These are phyloP conservation scores for Folsomia candida DNA, from an alignment of 2,888 invertebrate species.

Conservation along the genomic window DNA sequence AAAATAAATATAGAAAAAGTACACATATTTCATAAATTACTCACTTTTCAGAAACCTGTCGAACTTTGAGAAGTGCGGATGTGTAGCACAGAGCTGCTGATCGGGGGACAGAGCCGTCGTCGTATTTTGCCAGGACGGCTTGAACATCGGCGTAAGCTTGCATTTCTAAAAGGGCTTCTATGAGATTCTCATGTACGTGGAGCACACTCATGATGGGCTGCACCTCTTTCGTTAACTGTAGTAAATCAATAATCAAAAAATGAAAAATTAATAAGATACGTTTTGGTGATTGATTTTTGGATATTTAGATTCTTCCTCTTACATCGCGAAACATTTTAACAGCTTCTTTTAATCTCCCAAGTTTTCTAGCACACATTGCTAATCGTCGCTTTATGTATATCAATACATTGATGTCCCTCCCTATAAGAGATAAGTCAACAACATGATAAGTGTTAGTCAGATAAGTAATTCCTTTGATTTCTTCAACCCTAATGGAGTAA, in stretches of 20 bases:
- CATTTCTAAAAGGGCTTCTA: conserved; percentile 91
- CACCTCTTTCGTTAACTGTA: conserved; percentile 84
- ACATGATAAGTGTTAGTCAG: not conserved
- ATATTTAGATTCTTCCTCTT: conserved; percentile 48
- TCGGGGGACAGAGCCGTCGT: conserved; percentile 89
- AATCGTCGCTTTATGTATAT: conserved; percentile 90
- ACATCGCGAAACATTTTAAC: conserved; percentile 93
- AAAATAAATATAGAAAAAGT: not conserved
- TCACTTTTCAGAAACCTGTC: conserved; percentile 81
- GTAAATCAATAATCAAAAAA: conserved; percentile 38
- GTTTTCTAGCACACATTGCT: conserved; percentile 95
- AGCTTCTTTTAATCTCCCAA: conserved; percentile 90
- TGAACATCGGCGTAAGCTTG: conserved; percentile 96
- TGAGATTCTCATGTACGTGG: conserved; percentile 92
- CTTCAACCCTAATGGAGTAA: not conserved
- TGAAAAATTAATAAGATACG: not conserved
- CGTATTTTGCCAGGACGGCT: conserved; percentile 85
- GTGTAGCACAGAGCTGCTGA: conserved; percentile 94
- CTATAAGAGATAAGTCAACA: no score
- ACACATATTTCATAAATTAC: conserved; percentile 40
- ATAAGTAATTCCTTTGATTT: conserved; percentile 16
- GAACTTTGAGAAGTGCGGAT: conserved; percentile 86
- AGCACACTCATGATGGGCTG: conserved; percentile 91
- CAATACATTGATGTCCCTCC: conserved; percentile 86
- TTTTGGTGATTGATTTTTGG: no score